Conservation (phyloP, 1,140 invertebrate genomes). For the Leptinotarsa lineolata region DNA sequence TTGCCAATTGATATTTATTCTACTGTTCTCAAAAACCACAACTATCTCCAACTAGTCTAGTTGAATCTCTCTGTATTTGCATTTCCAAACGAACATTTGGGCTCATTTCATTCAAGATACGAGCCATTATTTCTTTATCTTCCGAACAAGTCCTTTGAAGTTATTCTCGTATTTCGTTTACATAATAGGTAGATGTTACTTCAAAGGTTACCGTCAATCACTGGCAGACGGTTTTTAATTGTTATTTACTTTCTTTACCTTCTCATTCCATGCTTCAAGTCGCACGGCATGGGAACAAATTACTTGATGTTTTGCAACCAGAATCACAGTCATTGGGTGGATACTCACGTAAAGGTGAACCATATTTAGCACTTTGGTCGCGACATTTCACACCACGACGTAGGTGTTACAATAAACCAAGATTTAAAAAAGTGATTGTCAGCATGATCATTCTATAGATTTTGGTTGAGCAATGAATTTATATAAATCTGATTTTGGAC, state of each 20-base stretch:
- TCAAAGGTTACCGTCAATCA: constrained; percentile 5
- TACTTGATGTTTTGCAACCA: neutral
- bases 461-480: no score
- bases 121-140: neutral
- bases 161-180: neutral
- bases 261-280: neutral
- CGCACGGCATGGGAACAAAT: neutral
- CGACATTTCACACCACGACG: neutral
- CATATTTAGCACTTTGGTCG: neutral
- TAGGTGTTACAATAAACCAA: no score
- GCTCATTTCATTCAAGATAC: neutral
- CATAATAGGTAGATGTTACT: constrained; percentile 2
- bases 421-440: no score
- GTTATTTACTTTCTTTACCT: neutral
- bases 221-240: neutral
- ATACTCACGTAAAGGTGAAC: neutral
- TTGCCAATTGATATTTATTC: no score
- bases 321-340: neutral
- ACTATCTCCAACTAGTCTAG: neutral
- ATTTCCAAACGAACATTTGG: neutral
- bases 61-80: neutral
- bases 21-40: no score
- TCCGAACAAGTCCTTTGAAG: neutral
- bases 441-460: no score
- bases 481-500: no score